Evolutionary conservation across 2,113 vertebrate genomes (phyloP), one percentile per base, ranked within the genome.

Genomic region (Aspidoscelis tigris): DNA sequence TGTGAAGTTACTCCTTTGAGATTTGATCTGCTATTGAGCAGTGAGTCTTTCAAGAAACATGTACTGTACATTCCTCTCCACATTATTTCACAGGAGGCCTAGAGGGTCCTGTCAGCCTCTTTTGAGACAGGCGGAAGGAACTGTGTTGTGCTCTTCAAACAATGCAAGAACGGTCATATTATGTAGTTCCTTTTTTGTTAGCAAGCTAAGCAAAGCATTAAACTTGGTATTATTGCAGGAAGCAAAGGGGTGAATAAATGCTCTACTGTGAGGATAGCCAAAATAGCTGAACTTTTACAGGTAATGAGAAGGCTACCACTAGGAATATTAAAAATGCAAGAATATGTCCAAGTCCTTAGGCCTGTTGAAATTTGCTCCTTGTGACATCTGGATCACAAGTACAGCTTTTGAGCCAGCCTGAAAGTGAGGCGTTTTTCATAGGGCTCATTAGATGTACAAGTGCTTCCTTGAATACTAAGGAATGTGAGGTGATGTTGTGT

Each of bases 1-100:
- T 22, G n/a, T 58, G 50, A 81, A 55, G 61, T 77, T 65, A n/a
- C 69, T 39, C 44, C 84, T 53, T 79, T 80, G 81, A 90, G 73
- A 75, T 5, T 1, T 1, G 76, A 14, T 82, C 81, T 86, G 3
- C 88, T 83, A 44, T 22, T 87, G 10, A 0, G 76, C 43, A 53
- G 55, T 78, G 83, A 70, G 73, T 22, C 87, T 84, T 73, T 55
- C 7, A 2, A 85, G 66, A 80, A 76, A 81, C n/a, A 0, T 65
- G 58, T 72, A 72, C 20, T 65, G 70, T 72, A 72, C 20, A 61
- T 78, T 71, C 11, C 26, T 58, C 76, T 39, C 33, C 76, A 66
- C 55, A 65, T 53, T 39, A 73, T 53, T 73, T 74, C 58, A 20
- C 43, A 66, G 77, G 44, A 74, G 69, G 58, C n/a, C 66, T 85